A percentile compares a stretch with the other conserved stretches of the same genome.
phyloP scores from a whole-genome alignment of 2,113 vertebrate genomes.

The Phodopus roborovskii region DNA sequence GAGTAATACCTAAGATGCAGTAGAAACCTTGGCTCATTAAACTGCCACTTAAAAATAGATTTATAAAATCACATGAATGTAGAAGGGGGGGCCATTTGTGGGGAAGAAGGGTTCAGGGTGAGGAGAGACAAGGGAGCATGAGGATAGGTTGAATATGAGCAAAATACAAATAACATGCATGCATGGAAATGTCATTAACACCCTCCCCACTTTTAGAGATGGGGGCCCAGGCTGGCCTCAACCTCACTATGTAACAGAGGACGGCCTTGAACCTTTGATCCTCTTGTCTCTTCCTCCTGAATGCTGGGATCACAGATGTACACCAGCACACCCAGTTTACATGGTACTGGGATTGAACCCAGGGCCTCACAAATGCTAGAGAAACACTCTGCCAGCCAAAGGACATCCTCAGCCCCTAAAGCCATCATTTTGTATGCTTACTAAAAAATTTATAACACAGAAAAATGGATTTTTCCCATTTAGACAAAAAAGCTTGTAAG shows the following conservation, averaged over 20 bases:
- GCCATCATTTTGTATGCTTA: background rate
- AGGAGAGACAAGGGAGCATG: background rate
- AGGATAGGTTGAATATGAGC: background rate
- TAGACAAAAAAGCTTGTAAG: slow-evolving; percentile 12
- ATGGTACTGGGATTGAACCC: background rate
- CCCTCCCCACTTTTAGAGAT: too few relatives aligned
- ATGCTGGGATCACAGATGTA: background rate
- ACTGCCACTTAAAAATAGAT: background rate
- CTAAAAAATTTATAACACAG: background rate
- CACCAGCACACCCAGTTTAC: background rate
- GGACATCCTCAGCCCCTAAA: background rate
- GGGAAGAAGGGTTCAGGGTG: background rate
- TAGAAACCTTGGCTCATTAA: background rate
- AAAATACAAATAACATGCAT: background rate
- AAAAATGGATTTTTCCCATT: background rate
- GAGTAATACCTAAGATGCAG: slow-evolving; percentile 16
- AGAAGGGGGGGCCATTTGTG: background rate
- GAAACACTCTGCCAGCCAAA: background rate
- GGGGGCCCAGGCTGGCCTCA: background rate
- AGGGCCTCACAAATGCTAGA: background rate
- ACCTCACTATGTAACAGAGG: background rate
- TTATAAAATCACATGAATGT: background rate
- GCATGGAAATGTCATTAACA: background rate
- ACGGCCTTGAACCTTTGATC: background rate
- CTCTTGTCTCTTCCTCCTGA: background rate